Conservation (phyloP, 2,888 invertebrate species). For the Yponomeuta malinellus region DNA sequence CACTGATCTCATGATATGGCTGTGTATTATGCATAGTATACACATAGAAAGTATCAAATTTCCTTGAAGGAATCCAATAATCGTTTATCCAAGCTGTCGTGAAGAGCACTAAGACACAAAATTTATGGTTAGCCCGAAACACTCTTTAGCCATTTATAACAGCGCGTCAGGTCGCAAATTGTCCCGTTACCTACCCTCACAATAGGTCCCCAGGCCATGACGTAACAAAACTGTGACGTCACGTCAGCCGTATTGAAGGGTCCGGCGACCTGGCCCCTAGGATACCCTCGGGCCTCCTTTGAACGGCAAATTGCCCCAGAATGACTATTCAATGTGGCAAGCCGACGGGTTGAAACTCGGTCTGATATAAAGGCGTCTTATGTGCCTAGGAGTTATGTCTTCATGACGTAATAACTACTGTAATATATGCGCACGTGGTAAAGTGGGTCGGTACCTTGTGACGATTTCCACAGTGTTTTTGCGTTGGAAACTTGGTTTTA, state of each 20-base stretch:
- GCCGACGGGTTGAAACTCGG: conserved; percentile 28
- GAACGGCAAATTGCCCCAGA: conserved; percentile 45
- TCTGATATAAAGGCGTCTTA: not conserved
- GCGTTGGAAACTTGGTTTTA: not conserved
- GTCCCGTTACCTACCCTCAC: not conserved
- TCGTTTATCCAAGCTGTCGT: not conserved
- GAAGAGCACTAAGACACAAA: not conserved
- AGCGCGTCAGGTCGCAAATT: conserved; percentile 5
- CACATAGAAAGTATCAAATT: too few relatives aligned
- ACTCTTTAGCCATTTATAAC: conserved; percentile 8
- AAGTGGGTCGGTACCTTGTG: not conserved
- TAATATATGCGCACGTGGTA: not conserved
- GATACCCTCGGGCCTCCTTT: conserved; percentile 42
- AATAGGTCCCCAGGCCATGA: conserved; percentile 1
- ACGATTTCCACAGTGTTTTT: not conserved
- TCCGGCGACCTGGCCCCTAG: conserved; percentile 26
- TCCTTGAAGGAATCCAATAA: too few relatives aligned
- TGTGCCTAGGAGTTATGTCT: not conserved
- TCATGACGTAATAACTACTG: not conserved
- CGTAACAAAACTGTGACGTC: conserved; percentile 6
- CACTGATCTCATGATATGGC: too few relatives aligned
- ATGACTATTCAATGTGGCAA: conserved; percentile 48
- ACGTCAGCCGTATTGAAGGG: conserved; percentile 21
- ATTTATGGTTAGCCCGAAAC: not conserved
- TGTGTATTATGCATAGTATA: too few relatives aligned